A percentile compares a stretch with the other conserved stretches of the same genome.
These are phyloP conservation scores for Plotosus lineatus DNA, from an alignment of 2,113 vertebrate genomes.

Conservation along the genomic window DNA sequence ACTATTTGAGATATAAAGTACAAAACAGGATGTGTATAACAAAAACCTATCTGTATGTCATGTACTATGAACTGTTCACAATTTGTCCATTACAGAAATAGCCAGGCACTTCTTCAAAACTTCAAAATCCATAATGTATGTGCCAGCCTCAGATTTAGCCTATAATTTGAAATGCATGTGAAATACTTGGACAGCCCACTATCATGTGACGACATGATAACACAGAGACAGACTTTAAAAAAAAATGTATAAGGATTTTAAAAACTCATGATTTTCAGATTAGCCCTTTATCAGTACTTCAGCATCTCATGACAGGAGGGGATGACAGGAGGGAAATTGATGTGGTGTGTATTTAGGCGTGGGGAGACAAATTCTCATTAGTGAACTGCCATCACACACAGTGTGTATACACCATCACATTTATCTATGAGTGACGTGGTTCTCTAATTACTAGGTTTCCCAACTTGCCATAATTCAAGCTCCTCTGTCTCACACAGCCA, in stretches of 20 bases:
- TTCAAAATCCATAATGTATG: not conserved
- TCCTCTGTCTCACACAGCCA: not conserved
- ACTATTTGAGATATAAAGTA: not conserved
- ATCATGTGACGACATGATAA: constrained; percentile 25
- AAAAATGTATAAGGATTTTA: not conserved
- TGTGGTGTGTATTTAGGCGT: constrained; percentile 34
- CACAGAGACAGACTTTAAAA: constrained; percentile 1
- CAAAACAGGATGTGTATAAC: not conserved
- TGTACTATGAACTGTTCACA: not conserved
- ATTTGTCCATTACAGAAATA: not conserved
- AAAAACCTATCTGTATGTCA: not conserved
- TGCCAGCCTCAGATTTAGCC: not conserved
- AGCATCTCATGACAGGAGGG: no score
- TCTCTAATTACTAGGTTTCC: constrained; percentile 23
- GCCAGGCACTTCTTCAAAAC: not conserved
- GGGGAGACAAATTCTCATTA: constrained; percentile 20
- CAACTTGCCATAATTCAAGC: not conserved
- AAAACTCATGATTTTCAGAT: constrained; percentile 37
- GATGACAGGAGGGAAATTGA: constrained; percentile 36
- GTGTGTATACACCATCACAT: not conserved
- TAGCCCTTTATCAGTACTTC: constrained; percentile 29
- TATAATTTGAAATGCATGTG: not conserved
- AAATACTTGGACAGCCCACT: not conserved
- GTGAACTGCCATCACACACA: constrained; percentile 16
- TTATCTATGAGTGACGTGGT: constrained; percentile 19